phyloP scores from a whole-genome alignment of 2,797 vertebrate genomes.

The Nasua narica region DNA sequence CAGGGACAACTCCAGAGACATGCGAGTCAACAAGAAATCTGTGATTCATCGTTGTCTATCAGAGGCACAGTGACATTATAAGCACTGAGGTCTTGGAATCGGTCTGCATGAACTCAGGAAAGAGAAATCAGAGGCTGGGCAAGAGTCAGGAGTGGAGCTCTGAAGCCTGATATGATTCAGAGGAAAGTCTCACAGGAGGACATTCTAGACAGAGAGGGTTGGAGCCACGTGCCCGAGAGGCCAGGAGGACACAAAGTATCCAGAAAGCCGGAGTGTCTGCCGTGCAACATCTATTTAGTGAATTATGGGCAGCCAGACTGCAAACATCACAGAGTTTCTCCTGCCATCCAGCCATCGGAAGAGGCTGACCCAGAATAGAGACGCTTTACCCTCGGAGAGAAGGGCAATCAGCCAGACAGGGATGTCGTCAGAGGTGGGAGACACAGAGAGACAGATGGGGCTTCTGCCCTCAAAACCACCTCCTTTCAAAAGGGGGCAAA shows the following conservation, averaged over 20 bases:
- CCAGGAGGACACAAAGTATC: accelerated
- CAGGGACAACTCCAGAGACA: not conserved
- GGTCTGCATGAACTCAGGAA: not conserved
- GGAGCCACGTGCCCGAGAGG: accelerated
- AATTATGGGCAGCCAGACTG: not conserved
- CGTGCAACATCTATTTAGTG: accelerated
- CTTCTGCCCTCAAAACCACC: not conserved
- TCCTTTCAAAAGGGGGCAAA: not conserved
- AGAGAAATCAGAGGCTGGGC: accelerated
- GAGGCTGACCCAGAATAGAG: accelerated
- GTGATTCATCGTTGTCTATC: not conserved
- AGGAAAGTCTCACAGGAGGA: too few species aligned
- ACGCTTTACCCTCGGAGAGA: accelerated
- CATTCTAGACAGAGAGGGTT: accelerated
- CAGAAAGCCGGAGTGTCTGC: not conserved
- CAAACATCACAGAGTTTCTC: too few species aligned
- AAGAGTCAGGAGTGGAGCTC: not conserved
- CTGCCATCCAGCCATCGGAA: not conserved
- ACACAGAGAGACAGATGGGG: not conserved
- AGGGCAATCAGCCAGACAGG: not conserved
- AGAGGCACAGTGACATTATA: accelerated
- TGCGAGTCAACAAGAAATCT: accelerated
- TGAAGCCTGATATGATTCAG: not conserved
- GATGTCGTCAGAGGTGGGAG: too few species aligned
- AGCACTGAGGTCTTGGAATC: not conserved